Evolutionary conservation across 2,797 vertebrate species (phyloP).

Genomic region (Leptodactylus fallax): DNA sequence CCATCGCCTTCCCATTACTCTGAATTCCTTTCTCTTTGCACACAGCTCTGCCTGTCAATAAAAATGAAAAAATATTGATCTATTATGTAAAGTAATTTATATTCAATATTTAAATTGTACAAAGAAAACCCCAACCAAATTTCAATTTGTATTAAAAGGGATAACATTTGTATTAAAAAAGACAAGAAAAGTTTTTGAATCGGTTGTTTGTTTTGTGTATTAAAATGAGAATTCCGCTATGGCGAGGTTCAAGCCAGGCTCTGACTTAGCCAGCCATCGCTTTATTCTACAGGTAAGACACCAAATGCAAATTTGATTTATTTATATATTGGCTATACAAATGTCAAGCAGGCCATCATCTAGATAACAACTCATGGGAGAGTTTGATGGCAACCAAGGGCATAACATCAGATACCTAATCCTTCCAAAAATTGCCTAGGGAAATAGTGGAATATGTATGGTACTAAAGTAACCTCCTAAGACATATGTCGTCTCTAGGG

Average conservation of each 20-base stretch:
- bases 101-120: constrained; percentile 82
- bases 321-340: no score
- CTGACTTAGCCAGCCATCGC: background rate
- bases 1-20: constrained; percentile 10
- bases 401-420: background rate
- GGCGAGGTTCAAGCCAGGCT: background rate
- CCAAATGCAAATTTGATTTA: no score
- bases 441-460: background rate
- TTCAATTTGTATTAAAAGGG: constrained; percentile 61
- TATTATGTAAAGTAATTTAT: constrained; percentile 80
- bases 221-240: background rate
- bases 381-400: background rate
- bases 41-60: constrained; percentile 61
- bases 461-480: background rate
- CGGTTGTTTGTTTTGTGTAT: background rate
- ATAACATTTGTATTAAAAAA: constrained; percentile 55
- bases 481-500: background rate
- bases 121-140: constrained; percentile 67
- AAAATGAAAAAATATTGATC: constrained; percentile 43
- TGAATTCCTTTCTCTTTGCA: constrained; percentile 50
- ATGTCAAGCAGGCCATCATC: no score
- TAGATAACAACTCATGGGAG: background rate
- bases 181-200: background rate
- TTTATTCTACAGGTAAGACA: background rate
- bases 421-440: background rate